Percentiles rank a stretch among this genome's conserved stretches.
phyloP scores from a whole-genome alignment of 2,797 vertebrate genomes.

The Poeciliopsis gracilis region DNA sequence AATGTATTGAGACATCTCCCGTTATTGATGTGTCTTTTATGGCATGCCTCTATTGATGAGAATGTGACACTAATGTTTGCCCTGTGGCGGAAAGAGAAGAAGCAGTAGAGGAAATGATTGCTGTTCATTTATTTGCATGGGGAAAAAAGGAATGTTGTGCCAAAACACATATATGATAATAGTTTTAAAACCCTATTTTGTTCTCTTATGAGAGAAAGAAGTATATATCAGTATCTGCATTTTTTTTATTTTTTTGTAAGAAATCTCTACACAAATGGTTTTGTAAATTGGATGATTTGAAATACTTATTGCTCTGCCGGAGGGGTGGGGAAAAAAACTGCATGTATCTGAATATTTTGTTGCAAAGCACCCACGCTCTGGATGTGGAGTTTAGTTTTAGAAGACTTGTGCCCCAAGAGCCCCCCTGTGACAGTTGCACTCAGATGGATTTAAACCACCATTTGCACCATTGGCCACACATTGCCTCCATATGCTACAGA shows the following conservation, averaged over 20 bases:
- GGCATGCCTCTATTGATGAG: slow-evolving; percentile 72
- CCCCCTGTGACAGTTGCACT: slow-evolving; percentile 63
- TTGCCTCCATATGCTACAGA: slow-evolving; percentile 75
- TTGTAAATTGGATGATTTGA: slow-evolving; percentile 56
- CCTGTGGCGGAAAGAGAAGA: slow-evolving; percentile 67
- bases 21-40: slow-evolving; percentile 84
- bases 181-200: slow-evolving; percentile 68
- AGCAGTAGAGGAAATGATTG: slow-evolving; percentile 51
- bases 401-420: slow-evolving; percentile 62
- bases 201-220: slow-evolving; percentile 55
- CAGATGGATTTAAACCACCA: slow-evolving; percentile 68
- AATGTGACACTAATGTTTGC: slow-evolving; percentile 78
- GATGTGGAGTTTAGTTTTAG: slow-evolving; percentile 58
- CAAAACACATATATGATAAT: slow-evolving; percentile 65
- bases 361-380: slow-evolving; percentile 55
- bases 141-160: slow-evolving; percentile 34
- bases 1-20: slow-evolving; percentile 69
- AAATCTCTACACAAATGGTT: slow-evolving; percentile 50
- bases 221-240: slow-evolving; percentile 57
- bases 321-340: slow-evolving; percentile 34
- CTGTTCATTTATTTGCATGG: slow-evolving; percentile 77
- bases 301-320: slow-evolving; percentile 58
- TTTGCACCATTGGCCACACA: slow-evolving; percentile 74
- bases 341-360: slow-evolving; percentile 59
- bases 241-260: slow-evolving; percentile 40